Conservation (phyloP, 2,888 invertebrate species). For the Monoplex corrugatus region DNA sequence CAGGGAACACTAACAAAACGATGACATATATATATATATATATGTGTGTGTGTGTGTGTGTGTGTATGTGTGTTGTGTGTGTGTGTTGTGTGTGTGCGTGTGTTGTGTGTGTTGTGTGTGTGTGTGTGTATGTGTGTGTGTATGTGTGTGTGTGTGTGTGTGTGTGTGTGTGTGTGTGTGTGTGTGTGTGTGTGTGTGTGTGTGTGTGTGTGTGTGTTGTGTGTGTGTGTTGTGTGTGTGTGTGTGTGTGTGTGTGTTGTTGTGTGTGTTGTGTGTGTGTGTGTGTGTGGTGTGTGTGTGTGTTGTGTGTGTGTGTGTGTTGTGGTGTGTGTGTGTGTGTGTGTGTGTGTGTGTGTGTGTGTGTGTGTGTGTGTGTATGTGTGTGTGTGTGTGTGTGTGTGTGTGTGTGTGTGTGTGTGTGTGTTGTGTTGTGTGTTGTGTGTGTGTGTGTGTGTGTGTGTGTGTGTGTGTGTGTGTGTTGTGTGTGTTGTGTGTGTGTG, state of each 20-base stretch:
- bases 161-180: constrained; percentile 40
- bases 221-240: background rate
- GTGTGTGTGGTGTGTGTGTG: background rate
- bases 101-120: constrained; percentile 8
- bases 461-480: background rate
- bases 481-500: background rate
- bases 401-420: no score
- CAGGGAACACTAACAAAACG: no score
- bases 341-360: no score
- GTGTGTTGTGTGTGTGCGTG: background rate
- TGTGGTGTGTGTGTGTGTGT: no score
- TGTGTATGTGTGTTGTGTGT: background rate
- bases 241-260: no score
- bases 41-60: background rate
- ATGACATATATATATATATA: no score
- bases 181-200: constrained; percentile 33
- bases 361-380: no score
- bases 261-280: no score
- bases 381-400: no score
- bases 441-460: background rate
- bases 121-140: constrained; percentile 42
- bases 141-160: background rate
- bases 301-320: background rate
- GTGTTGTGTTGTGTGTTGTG: no score
- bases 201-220: constrained; percentile 9